Evolutionary conservation across 2,113 vertebrate species (phyloP).

Genomic region (Macaca nemestrina): DNA sequence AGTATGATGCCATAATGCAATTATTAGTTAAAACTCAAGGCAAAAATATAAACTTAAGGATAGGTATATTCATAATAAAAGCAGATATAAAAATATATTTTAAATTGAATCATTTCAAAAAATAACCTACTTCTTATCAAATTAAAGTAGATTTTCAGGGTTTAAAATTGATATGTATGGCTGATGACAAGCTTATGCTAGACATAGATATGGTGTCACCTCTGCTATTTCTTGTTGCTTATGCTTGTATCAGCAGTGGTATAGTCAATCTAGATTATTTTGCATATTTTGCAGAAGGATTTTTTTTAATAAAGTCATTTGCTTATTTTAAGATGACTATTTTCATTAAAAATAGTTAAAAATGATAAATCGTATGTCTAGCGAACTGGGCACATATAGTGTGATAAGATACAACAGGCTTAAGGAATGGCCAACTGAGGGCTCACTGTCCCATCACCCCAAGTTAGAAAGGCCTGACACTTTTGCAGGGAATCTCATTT

Average conservation of each 20-base stretch:
- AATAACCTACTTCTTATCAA: neutral
- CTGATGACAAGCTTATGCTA: neutral
- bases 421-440: neutral
- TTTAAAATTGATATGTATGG: neutral
- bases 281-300: neutral
- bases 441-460: neutral
- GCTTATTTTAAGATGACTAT: neutral
- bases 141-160: neutral
- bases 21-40: neutral
- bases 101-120: neutral
- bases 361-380: neutral
- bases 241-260: neutral
- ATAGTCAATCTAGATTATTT: neutral
- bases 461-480: neutral
- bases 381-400: neutral
- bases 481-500: neutral
- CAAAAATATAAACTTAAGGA: neutral
- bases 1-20: neutral
- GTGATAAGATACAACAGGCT: neutral
- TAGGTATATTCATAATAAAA: neutral
- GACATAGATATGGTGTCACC: neutral
- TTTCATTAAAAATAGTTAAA: slow-evolving; percentile 22
- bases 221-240: neutral
- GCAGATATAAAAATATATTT: neutral
- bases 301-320: neutral